A percentile compares a stretch with the other conserved stretches of the same genome.
Conservation (phyloP, 2,888 invertebrate genomes). For the Mythimna ferrago region DNA sequence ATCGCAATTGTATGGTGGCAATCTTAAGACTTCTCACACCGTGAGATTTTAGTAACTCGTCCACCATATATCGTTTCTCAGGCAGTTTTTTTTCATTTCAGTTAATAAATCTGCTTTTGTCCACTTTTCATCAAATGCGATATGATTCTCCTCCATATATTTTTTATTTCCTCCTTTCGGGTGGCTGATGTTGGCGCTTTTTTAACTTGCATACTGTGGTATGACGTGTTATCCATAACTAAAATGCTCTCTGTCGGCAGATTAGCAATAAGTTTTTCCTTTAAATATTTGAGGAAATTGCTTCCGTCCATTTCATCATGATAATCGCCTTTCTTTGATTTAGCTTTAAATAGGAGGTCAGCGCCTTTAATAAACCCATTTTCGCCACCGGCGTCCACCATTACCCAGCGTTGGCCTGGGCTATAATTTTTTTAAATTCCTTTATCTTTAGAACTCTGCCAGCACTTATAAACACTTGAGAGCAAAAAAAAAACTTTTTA, state of each 20-base stretch:
- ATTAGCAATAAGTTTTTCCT: conserved; percentile 9
- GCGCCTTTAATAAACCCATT: too few species aligned
- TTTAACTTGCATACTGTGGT: conserved; percentile 10
- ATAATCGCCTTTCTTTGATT: conserved; percentile 3
- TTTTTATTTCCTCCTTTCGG: conserved; percentile 4
- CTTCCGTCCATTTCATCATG: conserved; percentile 2
- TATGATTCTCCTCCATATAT: conserved; percentile 1
- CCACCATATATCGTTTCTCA: conserved; percentile 4
- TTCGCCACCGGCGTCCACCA: too few species aligned
- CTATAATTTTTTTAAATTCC: too few species aligned
- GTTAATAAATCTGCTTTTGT: conserved; percentile 6
- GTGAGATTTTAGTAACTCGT: conserved; percentile 4
- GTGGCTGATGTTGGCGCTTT: conserved; percentile 6
- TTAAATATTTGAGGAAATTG: conserved; percentile 1
- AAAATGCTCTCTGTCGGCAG: conserved; percentile 1
- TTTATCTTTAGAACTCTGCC: too few species aligned
- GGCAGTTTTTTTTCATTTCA: conserved; percentile 5
- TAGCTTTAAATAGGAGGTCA: too few species aligned
- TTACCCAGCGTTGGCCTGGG: too few species aligned
- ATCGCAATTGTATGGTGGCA: conserved; percentile 1
- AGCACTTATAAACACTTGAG: too few species aligned
- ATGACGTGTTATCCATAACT: conserved; percentile 3
- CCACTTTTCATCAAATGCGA: conserved; percentile 3
- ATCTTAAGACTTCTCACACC: conserved; percentile 6
- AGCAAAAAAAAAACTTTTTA: too few species aligned